Conservation (phyloP, 2,113 vertebrate genomes). For the Heterotilapia buettikoferi region DNA sequence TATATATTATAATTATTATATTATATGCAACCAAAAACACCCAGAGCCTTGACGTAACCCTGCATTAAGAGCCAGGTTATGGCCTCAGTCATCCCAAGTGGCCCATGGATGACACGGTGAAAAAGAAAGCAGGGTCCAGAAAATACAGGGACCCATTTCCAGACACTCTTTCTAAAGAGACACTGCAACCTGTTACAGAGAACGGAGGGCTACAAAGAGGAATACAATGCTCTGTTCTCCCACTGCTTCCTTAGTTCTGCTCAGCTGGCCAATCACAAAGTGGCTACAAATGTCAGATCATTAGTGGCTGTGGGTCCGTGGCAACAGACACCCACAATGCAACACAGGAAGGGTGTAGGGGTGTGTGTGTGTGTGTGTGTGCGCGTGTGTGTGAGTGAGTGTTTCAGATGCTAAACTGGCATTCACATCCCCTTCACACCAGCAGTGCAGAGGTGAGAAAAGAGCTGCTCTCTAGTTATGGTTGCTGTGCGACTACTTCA, state of each 20-base stretch:
- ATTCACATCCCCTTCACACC: background rate
- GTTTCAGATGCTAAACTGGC: background rate
- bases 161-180: background rate
- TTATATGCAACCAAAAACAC: background rate
- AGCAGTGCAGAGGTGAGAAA: background rate
- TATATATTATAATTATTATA: no score
- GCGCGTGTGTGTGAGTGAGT: background rate
- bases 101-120: background rate
- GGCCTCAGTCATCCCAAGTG: background rate
- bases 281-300: background rate
- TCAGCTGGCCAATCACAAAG: background rate
- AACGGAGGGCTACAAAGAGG: background rate
- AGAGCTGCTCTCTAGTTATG: background rate
- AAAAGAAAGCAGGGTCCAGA: background rate
- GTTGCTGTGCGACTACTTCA: background rate
- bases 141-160: background rate
- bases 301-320: background rate
- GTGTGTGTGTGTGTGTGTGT: background rate
- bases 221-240: background rate
- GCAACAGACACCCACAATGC: background rate
- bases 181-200: background rate
- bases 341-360: background rate
- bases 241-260: background rate
- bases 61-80: background rate
- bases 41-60: background rate